Base-by-base conservation (phyloP, 2,888 invertebrate genomes). In the Copidosoma aretas region DNA sequence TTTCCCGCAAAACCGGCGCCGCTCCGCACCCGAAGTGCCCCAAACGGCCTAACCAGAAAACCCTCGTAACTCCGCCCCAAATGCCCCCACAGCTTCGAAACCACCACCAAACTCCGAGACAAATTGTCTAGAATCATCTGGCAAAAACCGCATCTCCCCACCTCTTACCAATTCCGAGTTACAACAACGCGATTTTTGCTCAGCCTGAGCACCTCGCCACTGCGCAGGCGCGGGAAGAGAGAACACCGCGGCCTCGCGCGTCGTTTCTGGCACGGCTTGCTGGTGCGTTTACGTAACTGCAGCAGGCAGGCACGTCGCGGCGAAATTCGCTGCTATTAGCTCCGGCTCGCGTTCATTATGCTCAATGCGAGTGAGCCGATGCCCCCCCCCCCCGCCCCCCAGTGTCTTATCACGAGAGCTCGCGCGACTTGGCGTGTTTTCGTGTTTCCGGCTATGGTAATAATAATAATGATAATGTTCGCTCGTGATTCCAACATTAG, bases 111-210 rank as follows among this genome's bases (percentile, higher is more conserved):
- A 72, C 24, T 60, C 49, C 75, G 75, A 77, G 80, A 80, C 79
- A 80, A 78, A 76, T 57, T 68, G 58, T 75, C 62, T 21, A 59
- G 74, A 76, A 73, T 52, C 21, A 14, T 22, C 8, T 24, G 52
- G 19, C 67, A 71, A 77, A 79, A 65, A 58, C 70, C 70, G 73
- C 70, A 65, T 59, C 8, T 43, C 53, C 66, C 75, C 77, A 77
- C 61, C 72, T 56, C 10, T 5, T 15, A 1, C 67, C 59, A 71
- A 68, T 78, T 39, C 0, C 19, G 74, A 79, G 75, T 73, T 80
- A 78, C 68, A 64, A 77, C 67, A 70, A 71, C 60, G 63, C 70
- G 70, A 64, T 76, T 77, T 79, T 79, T 76, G 72, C 62, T 66
- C 46, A 71, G 59, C 54, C 39, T 58, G 52, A 22, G 14, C 15